A percentile compares a stretch with the other conserved stretches of the same genome.
Conservation (phyloP, 2,888 invertebrate genomes). For the Drosophila rubida region DNA sequence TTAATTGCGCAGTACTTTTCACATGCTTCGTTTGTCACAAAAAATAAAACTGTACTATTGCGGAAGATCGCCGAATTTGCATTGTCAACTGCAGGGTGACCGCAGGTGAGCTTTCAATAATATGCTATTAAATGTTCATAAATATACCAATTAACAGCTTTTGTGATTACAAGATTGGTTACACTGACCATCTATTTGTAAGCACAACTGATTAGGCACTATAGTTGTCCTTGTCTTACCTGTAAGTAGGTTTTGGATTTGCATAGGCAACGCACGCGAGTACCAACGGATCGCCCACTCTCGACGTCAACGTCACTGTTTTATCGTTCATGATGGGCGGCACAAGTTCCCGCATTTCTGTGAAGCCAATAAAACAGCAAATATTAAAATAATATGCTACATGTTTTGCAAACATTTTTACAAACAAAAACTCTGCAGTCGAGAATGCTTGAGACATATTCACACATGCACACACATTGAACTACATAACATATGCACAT, state of each 20-base stretch:
- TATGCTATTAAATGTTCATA: neutral
- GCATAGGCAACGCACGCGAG: conserved; percentile 88
- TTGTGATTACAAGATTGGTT: neutral
- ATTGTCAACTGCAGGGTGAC: neutral
- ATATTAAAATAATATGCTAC: neutral
- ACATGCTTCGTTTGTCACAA: neutral
- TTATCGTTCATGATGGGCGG: conserved; percentile 87
- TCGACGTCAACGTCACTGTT: conserved; percentile 85
- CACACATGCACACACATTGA: neutral
- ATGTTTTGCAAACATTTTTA: neutral
- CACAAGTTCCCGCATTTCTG: conserved; percentile 86
- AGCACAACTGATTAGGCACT: neutral
- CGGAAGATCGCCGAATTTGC: neutral
- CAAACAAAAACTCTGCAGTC: conserved; percentile 3
- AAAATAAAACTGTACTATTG: neutral
- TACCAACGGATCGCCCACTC: conserved; percentile 86
- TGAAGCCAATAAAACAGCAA: neutral
- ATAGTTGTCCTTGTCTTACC: conserved; percentile 84
- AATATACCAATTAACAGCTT: neutral
- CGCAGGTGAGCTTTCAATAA: neutral
- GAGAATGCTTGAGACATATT: conserved; percentile 5
- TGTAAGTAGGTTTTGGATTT: conserved; percentile 87
- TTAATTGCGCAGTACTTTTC: neutral
- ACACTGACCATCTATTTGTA: neutral
- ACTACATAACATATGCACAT: neutral